Percentiles rank a stretch among this genome's conserved stretches.
Evolutionary conservation across 1,140 invertebrate genomes (phyloP).

Genomic region (Drosophila santomea): DNA sequence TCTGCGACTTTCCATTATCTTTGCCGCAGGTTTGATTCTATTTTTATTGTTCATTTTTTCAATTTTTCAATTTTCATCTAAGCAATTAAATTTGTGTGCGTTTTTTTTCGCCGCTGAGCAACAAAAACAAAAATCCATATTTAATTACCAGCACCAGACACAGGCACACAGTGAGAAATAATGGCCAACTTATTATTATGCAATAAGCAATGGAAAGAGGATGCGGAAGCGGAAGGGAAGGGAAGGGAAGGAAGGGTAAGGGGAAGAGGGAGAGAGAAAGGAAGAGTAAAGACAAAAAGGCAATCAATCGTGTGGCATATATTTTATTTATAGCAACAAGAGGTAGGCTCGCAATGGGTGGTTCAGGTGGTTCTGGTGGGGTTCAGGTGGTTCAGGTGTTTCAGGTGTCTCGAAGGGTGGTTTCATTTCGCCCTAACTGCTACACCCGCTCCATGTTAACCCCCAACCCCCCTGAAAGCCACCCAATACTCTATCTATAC

Average conservation of each 20-base stretch:
- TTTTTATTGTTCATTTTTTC: slow-evolving; percentile 16
- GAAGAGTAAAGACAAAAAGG: slow-evolving; percentile 43
- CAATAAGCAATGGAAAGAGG: slow-evolving; percentile 47
- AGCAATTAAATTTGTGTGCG: slow-evolving; percentile 44
- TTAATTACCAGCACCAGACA: slow-evolving; percentile 54
- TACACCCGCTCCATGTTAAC: too few species aligned
- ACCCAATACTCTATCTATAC: too few species aligned
- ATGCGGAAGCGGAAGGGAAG: neutral
- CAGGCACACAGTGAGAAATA: slow-evolving; percentile 42
- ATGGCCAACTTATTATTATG: slow-evolving; percentile 73
- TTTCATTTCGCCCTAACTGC: neutral
- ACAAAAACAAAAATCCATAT: slow-evolving; percentile 54
- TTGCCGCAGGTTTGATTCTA: neutral
- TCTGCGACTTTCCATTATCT: neutral
- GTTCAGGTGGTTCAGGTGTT: slow-evolving; percentile 22
- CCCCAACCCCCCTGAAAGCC: neutral
- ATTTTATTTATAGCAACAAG: slow-evolving; percentile 80
- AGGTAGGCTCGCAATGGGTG: slow-evolving; percentile 43
- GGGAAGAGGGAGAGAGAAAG: neutral
- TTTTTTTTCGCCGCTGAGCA: neutral
- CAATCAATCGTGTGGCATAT: slow-evolving; percentile 72
- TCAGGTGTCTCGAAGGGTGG: slow-evolving; percentile 2
- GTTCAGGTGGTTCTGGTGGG: slow-evolving; percentile 26
- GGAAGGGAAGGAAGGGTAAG: too few species aligned
- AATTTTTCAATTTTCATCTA: slow-evolving; percentile 45